Evolutionary conservation across 2,113 vertebrate species (phyloP).

Genomic region (Nycticryphes semicollaris): DNA sequence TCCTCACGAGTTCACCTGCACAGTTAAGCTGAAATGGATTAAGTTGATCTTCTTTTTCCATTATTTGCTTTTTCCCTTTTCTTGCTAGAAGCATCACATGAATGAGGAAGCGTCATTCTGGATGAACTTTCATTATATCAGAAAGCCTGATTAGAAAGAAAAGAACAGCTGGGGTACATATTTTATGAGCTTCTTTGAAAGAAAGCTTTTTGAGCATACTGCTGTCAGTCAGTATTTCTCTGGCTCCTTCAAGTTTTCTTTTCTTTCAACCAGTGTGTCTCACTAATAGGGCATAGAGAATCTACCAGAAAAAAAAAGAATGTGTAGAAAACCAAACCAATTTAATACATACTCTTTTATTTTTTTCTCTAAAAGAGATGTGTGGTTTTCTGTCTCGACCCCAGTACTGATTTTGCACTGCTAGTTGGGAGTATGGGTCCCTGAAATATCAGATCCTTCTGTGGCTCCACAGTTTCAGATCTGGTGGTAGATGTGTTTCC

Average conservation of each 20-base stretch:
- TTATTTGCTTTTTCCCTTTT: background rate
- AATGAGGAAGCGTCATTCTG: conserved; percentile 32
- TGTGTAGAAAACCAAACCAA: background rate
- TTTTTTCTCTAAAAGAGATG: background rate
- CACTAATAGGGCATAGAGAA: background rate
- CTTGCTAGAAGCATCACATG: background rate
- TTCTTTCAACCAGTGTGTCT: background rate
- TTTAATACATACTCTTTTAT: background rate
- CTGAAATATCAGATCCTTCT: background rate
- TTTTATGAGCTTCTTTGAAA: conserved; percentile 42
- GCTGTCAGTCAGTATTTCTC: background rate
- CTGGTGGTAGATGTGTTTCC: background rate
- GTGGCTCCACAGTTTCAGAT: background rate
- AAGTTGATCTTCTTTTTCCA: conserved; percentile 25
- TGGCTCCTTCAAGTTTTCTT: background rate
- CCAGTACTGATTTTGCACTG: background rate
- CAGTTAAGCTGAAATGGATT: conserved; percentile 40
- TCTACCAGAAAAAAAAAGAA: background rate
- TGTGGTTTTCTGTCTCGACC: background rate
- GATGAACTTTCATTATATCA: conserved; percentile 45
- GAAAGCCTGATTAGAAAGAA: conserved; percentile 39
- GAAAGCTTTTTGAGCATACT: background rate
- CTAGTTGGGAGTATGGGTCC: background rate
- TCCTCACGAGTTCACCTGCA: background rate
- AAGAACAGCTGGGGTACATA: conserved; percentile 15